phyloP scores from a whole-genome alignment of 2,113 vertebrate species.

The Cyprinus carpio region DNA sequence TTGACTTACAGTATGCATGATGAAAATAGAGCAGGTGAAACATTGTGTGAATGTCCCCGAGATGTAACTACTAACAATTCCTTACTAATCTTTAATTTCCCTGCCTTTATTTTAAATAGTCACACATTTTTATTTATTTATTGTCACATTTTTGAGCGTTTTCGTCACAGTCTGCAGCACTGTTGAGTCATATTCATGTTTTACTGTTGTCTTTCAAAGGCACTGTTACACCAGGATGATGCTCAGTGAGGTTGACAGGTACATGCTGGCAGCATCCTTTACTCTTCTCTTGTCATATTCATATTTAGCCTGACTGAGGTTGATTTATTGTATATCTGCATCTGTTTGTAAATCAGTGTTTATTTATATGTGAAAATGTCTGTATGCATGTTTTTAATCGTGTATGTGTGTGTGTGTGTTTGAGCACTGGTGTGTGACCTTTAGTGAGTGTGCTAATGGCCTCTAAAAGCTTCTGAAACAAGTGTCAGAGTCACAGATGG shows the following conservation, averaged over 20 bases:
- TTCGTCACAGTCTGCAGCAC: not conserved
- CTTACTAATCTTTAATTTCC: not conserved
- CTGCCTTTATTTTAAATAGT: not conserved
- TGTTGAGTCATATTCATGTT: not conserved
- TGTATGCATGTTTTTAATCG: not conserved
- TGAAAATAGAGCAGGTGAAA: not conserved
- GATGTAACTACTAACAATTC: not conserved
- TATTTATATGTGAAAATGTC: not conserved
- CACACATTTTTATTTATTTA: not conserved
- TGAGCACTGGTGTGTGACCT: conserved; percentile 44
- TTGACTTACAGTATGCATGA: not conserved
- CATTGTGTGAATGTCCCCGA: not conserved
- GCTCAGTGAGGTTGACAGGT: conserved; percentile 1
- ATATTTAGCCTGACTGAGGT: not conserved
- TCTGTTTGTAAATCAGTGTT: not conserved
- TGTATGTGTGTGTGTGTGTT: conserved; percentile 18
- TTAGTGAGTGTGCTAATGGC: conserved; percentile 54
- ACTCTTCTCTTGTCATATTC: not conserved
- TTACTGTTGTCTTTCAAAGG: not conserved
- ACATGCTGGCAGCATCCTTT: not conserved
- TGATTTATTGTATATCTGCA: conserved; percentile 21
- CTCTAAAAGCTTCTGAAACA: conserved; percentile 52
- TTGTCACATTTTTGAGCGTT: not conserved
- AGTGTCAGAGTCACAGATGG: conserved; percentile 57
- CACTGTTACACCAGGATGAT: not conserved